Conservation (phyloP, 2,113 vertebrate species). For the Silurus meridionalis region DNA sequence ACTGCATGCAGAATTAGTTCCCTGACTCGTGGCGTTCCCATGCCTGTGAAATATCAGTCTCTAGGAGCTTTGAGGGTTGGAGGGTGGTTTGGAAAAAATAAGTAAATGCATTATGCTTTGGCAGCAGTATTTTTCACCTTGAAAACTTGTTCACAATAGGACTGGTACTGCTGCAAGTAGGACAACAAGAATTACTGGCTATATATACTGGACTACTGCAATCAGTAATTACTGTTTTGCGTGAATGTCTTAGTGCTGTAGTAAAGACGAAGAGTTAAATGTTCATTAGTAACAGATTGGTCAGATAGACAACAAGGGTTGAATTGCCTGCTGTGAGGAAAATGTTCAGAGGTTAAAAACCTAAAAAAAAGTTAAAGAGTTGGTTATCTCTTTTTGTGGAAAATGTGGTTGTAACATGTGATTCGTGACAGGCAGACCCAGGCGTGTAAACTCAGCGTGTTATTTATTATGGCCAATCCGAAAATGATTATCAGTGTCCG, state of each 20-base stretch:
- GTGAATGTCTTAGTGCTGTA: neutral
- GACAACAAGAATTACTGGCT: slow-evolving; percentile 17
- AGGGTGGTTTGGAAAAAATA: neutral
- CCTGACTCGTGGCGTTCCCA: neutral
- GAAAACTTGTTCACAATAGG: neutral
- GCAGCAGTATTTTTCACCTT: slow-evolving; percentile 3
- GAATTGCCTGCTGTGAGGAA: neutral
- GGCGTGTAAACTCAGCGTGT: neutral
- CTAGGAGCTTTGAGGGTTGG: neutral
- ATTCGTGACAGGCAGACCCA: neutral
- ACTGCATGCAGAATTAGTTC: neutral
- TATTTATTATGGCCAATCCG: neutral
- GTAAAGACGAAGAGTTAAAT: neutral
- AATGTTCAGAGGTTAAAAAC: neutral
- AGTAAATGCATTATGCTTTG: neutral
- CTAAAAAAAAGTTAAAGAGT: neutral
- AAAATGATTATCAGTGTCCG: neutral
- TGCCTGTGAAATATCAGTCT: slow-evolving; percentile 6
- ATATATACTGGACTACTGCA: neutral
- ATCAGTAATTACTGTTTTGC: slow-evolving; percentile 24
- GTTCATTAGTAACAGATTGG: neutral
- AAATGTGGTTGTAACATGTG: neutral
- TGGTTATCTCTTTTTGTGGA: neutral
- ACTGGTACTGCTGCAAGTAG: neutral
- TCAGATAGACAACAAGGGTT: neutral